A percentile compares a stretch with the other conserved stretches of the same genome.
Conservation (phyloP, 2,797 vertebrate species). For the Sylvilagus floridanus region DNA sequence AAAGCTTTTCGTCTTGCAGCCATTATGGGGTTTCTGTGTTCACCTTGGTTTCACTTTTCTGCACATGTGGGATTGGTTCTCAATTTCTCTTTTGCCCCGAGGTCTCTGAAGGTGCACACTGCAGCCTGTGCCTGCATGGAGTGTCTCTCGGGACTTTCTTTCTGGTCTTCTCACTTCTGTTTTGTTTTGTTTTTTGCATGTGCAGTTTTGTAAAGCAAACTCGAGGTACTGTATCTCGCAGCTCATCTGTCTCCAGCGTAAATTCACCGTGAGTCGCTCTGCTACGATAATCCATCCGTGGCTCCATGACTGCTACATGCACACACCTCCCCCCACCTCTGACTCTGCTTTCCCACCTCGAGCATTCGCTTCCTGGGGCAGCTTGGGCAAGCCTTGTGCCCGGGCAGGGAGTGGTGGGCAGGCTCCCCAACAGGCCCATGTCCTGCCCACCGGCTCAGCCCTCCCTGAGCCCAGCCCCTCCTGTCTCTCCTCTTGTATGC, state of each 20-base stretch:
- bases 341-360: conserved; percentile 59
- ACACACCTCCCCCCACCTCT: conserved; percentile 47
- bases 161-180: conserved; percentile 90
- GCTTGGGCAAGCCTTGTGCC: conserved; percentile 74
- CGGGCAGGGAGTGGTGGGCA: conserved; percentile 68
- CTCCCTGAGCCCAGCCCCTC: background rate
- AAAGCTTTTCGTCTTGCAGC: background rate
- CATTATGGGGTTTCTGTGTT: background rate
- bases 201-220: conserved; percentile 99
- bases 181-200: conserved; percentile 94
- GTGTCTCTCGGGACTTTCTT: conserved; percentile 86
- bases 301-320: conserved; percentile 78
- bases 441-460: conserved; percentile 32
- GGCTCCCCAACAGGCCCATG: conserved; percentile 64
- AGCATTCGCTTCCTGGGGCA: conserved; percentile 83
- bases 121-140: conserved; percentile 19
- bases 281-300: conserved; percentile 89
- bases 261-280: conserved; percentile 98
- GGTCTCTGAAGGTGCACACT: conserved; percentile 71
- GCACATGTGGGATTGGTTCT: background rate
- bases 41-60: background rate
- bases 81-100: conserved; percentile 51
- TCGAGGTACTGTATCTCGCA: conserved; percentile 95
- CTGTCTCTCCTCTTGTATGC: conserved; percentile 40
- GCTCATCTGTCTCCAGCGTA: conserved; percentile 98